Evolutionary conservation across 2,797 vertebrate genomes (phyloP).

Genomic region (Scarus forsteni): DNA sequence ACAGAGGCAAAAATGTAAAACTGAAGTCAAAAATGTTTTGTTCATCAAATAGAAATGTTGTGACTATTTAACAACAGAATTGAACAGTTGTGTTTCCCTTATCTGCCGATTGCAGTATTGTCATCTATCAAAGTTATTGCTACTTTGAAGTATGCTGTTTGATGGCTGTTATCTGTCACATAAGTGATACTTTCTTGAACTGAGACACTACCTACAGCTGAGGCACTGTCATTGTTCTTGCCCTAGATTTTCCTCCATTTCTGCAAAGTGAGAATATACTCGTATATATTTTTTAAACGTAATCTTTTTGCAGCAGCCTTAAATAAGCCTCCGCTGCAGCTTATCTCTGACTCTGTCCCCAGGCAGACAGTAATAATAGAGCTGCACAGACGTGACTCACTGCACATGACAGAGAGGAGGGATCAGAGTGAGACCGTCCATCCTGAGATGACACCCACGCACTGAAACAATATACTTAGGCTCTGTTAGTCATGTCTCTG

Average conservation of each 20-base stretch:
- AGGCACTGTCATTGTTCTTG: background rate
- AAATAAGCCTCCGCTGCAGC: slow-evolving; percentile 52
- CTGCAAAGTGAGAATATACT: background rate
- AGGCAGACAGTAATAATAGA: slow-evolving; percentile 69
- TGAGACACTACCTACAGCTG: background rate
- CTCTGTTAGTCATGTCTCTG: slow-evolving; percentile 68
- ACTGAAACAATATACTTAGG: slow-evolving; percentile 58
- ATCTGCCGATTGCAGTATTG: background rate
- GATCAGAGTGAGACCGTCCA: slow-evolving; percentile 56
- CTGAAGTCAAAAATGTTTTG: background rate
- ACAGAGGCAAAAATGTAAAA: background rate
- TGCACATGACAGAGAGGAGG: slow-evolving; percentile 48
- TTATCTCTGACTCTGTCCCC: slow-evolving; percentile 55
- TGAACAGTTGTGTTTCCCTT: too few species aligned
- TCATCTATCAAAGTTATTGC: background rate
- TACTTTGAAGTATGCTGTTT: background rate
- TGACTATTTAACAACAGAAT: too few species aligned
- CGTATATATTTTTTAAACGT: background rate
- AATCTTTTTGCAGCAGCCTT: slow-evolving; percentile 22
- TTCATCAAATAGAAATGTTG: too few species aligned
- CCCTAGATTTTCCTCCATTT: slow-evolving; percentile 9
- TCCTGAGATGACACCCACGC: slow-evolving; percentile 65
- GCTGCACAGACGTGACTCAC: slow-evolving; percentile 75
- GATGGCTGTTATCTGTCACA: background rate
- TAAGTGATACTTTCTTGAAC: background rate